Evolutionary conservation across 1,140 invertebrate species (phyloP), one percentile per base, ranked within the genome.

Genomic region (Ceratina australensis): DNA sequence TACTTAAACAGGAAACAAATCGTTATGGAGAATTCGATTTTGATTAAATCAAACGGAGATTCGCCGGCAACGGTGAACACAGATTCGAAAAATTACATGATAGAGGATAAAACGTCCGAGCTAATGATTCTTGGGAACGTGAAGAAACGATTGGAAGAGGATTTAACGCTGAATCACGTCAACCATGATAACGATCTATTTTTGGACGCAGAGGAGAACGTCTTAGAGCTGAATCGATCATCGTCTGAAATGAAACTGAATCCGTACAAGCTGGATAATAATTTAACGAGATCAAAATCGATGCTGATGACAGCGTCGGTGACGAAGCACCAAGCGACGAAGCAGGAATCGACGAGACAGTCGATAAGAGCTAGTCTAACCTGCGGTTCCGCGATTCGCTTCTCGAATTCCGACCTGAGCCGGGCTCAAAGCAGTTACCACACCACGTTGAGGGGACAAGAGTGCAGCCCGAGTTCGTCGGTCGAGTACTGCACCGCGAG

Each of bases 81-180:
- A 1, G 1, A 4, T 15, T 16, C 66, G 2, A 24, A 13, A 2
- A 26, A 22, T 24, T 78, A 64, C 12, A n/a, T 52, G 3, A 7
- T 65, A 0, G 60, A 77, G 12, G 67, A 64, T 0, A 73, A 85
- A 22, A 10, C 63, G 3, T 66, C 64, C 1, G 85, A 87, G 20
- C 49, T 54, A 15, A 69, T 69, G 12, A 73, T 87, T 3, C 49
- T 87, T 1, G 60, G 78, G 0, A 78, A 81, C 15, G 81, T 87
- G 3, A 87, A 81, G 22, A 82, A 56, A n/a, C 72, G 86, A 13
- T 69, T 87, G 50, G 86, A 87, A 8, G 20, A 74, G 22, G 86
- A 87, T 2, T 42, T 60, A 13, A 54, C 54, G 0, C 0, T 49
- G n/a, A 59, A 50, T 50, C 69, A 80, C 15, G 56, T 42, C 12